Base-by-base conservation (phyloP, 2,113 vertebrate genomes). In the Nibea albiflora region DNA sequence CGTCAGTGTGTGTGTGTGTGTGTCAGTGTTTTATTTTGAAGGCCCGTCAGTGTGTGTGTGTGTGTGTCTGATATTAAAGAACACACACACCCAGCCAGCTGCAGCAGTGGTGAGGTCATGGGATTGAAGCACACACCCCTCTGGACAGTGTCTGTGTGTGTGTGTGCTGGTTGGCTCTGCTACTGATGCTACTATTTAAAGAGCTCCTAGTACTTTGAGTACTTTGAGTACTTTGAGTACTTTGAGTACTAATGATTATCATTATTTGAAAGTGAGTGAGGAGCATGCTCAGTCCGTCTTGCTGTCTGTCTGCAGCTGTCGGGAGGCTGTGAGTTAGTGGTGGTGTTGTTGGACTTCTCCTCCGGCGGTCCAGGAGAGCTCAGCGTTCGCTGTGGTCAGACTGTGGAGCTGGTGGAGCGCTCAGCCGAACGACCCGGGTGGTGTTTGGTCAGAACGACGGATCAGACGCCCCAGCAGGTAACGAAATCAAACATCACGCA, bases 241-340 rank as follows among this genome's bases (percentile, higher is more conserved):
- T 5, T 31, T 4, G 4, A 22, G 5, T 54, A 11, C n/a, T 54
- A 22, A 53, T 11, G 5, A 4, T 4, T 7, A n/a, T n/a, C 14
- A 46, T 46, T 3, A 46, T 11, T 46, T 4, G 4, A 46, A 12
- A 4, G 14, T 4, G 3, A 14, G 11, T 4, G 12, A 44, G 42
- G 42, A 31, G 5, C 31, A 11, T 44, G 24, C 24, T 31, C 31
- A 31, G 31, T 6, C 31, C 5, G 31, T 31, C 31, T 31, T 31
- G 28, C 44, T 78, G 20, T 58, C 10, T 62, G n/a, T 61, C 14
- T 26, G 4, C 39, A 99, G 98, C 93, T 99, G 83, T 99, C 98
- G 1, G 98, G 98, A 3, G 98, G 98, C 75, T 99, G 97, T 60
- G 98, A 99, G 94, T 85, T 98, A 91, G 99, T 98, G 0, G 97